Conservation (phyloP, 92 coral and sea anemone species). For the Pocillopora meandrina region DNA sequence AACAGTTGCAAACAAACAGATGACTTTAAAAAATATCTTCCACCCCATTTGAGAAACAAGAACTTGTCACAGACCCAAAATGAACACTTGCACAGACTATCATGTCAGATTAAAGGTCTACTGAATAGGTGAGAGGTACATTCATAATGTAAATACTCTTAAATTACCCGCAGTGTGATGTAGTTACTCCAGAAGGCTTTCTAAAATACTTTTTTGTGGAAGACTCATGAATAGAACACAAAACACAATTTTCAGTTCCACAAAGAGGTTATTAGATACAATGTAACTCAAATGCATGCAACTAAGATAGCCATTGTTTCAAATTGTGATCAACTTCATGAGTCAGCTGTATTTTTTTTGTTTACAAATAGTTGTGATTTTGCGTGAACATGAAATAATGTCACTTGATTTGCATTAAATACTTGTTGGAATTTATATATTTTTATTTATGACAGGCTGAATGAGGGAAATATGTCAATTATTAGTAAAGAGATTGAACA, state of each 20-base stretch:
- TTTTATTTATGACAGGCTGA: slow-evolving; percentile 63
- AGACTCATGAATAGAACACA: too few species aligned
- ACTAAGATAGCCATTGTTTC: too few species aligned
- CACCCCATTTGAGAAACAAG: slow-evolving; percentile 82
- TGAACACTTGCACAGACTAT: slow-evolving; percentile 66
- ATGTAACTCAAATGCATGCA: too few species aligned
- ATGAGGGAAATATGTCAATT: slow-evolving; percentile 87
- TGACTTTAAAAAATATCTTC: slow-evolving; percentile 64
- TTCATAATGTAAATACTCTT: not conserved
- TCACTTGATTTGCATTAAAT: too few species aligned
- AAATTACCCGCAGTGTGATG: not conserved
- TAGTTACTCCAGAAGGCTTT: too few species aligned
- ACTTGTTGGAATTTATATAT: not conserved
- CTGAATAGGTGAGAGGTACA: slow-evolving; percentile 73
- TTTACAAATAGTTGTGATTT: too few species aligned
- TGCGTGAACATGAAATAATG: too few species aligned
- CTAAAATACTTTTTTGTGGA: too few species aligned
- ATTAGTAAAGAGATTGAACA: slow-evolving; percentile 87
- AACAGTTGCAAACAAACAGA: not conserved
- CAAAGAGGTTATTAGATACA: too few species aligned
- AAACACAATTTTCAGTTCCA: too few species aligned
- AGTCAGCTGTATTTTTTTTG: too few species aligned
- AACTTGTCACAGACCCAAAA: slow-evolving; percentile 36
- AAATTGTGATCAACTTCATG: too few species aligned
- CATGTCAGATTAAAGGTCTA: slow-evolving; percentile 86